These are phyloP conservation scores for Callipepla squamata DNA, from an alignment of 2,113 vertebrate genomes.

Conservation along the genomic window DNA sequence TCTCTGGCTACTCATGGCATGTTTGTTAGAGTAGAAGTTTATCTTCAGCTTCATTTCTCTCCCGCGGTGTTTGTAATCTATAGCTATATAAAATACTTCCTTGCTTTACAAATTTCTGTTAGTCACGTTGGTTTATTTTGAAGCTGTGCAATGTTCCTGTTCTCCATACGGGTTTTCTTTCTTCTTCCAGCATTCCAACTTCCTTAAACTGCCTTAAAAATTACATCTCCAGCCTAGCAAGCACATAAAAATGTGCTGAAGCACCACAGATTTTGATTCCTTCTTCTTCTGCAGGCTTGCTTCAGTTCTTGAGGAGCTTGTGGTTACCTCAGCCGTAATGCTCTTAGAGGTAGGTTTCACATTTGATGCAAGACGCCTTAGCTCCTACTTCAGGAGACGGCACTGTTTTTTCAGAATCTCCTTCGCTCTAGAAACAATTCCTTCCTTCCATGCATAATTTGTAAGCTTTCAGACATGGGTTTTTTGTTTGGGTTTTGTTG, in stretches of 20 bases:
- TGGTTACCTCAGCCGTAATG: neutral
- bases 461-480: neutral
- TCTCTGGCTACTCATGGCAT: neutral
- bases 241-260: neutral
- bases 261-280: neutral
- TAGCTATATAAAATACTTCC: neutral
- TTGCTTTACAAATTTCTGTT: neutral
- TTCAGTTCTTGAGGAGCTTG: neutral
- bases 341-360: neutral
- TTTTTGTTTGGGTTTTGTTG: neutral
- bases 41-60: neutral
- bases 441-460: neutral
- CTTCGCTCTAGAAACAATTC: neutral
- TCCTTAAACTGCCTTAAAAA: neutral
- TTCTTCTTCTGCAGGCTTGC: neutral
- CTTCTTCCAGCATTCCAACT: neutral
- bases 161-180: neutral
- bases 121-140: neutral
- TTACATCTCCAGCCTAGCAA: neutral
- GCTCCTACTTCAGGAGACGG: neutral
- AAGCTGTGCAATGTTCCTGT: neutral
- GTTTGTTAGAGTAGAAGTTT: neutral
- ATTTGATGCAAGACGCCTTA: neutral
- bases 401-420: neutral
- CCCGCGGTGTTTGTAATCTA: neutral